Evolutionary conservation across 2,113 vertebrate species (phyloP).

Genomic region (Ptyas mucosa): DNA sequence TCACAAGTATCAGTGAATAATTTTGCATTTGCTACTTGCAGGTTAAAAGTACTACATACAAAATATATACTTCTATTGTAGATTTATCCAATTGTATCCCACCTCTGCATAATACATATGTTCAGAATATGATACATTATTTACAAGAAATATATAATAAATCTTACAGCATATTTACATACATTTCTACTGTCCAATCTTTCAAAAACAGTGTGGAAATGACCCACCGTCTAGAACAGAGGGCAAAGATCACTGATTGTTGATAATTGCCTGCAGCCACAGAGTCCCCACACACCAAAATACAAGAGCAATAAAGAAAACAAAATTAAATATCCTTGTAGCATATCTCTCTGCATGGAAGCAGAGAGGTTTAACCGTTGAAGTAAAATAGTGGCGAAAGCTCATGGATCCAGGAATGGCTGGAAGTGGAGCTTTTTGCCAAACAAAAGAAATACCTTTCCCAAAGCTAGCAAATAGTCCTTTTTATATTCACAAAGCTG

Average conservation of each 20-base stretch:
- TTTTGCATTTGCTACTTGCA: background rate
- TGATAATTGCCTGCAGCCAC: background rate
- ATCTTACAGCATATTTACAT: background rate
- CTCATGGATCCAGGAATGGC: background rate
- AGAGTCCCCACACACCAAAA: background rate
- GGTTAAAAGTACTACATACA: background rate
- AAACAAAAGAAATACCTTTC: background rate
- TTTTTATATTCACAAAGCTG: slow-evolving; percentile 1
- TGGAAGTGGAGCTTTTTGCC: background rate
- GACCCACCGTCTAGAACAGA: background rate
- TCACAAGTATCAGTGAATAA: background rate
- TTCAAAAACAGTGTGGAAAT: background rate
- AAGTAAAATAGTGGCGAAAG: background rate
- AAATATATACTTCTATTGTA: background rate
- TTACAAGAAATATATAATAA: slow-evolving; percentile 45
- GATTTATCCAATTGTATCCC: background rate
- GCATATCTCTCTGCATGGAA: background rate
- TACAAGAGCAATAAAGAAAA: background rate
- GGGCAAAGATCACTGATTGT: background rate
- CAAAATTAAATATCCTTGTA: background rate
- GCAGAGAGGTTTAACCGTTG: background rate
- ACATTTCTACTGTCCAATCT: background rate
- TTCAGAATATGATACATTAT: slow-evolving; percentile 52
- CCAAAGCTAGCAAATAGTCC: slow-evolving; percentile 10
- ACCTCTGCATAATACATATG: slow-evolving; percentile 49